phyloP scores from a whole-genome alignment of 2,888 invertebrate genomes.

The Pycnomerus fuliginosus region DNA sequence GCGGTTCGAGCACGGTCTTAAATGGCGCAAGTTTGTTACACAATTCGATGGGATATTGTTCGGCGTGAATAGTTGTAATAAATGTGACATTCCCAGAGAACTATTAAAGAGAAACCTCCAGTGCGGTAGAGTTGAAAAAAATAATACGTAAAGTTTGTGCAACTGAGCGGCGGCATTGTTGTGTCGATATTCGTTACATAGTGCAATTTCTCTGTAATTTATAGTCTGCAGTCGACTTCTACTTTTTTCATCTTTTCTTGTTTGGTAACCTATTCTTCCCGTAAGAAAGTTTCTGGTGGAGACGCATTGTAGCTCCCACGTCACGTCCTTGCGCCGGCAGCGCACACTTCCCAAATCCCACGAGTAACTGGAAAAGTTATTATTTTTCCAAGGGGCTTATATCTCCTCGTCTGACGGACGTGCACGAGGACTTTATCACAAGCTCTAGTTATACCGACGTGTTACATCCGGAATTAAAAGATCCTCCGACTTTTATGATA shows the following conservation, averaged over 20 bases:
- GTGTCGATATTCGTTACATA: constrained; percentile 18
- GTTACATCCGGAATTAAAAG: constrained; percentile 21
- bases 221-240: constrained; percentile 19
- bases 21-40: constrained; percentile 22
- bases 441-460: constrained; percentile 8
- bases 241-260: constrained; percentile 23
- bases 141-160: no score
- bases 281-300: constrained; percentile 20
- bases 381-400: constrained; percentile 40
- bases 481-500: constrained; percentile 6
- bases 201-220: constrained; percentile 18
- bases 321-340: constrained; percentile 38
- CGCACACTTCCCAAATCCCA: constrained; percentile 38
- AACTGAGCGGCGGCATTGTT: constrained; percentile 11
- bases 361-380: constrained; percentile 43
- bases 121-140: constrained; percentile 1
- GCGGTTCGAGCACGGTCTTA: constrained; percentile 18
- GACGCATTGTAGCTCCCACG: constrained; percentile 35
- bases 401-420: constrained; percentile 26
- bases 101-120: constrained; percentile 13
- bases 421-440: constrained; percentile 28
- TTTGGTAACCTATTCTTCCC: constrained; percentile 21
- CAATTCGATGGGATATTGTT: constrained; percentile 23
- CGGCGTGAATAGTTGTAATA: constrained; percentile 18
- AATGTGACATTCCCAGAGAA: constrained; percentile 21